Base-by-base conservation (phyloP, 2,113 vertebrate genomes). In the Circaetus gallicus region DNA sequence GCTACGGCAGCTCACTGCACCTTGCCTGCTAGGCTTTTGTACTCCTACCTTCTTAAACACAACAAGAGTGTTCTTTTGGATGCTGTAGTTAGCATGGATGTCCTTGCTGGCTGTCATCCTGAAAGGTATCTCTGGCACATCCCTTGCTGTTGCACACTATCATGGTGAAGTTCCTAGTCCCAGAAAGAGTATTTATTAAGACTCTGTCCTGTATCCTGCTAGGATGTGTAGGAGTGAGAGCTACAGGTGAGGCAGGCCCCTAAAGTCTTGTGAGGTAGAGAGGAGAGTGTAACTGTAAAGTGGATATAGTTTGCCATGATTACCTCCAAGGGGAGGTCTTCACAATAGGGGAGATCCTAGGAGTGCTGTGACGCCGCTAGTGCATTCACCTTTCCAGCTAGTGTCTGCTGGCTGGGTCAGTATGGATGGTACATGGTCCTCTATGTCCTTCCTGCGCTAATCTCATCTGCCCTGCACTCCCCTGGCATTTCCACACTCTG, bases 71-170 rank as follows among this genome's bases (percentile, higher is more conserved):
- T 99, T 98, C 26, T 97, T 92, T 29, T 96, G 95, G 69, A 98
- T 97, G 7, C 98, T 82, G 3, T 98, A 99, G 85, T 93, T 96
- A 21, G 69, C 91, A 29, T 97, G 86, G 66, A 98, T 31, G 0
- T 98, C 96, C 50, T 97, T 31, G 2, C 97, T 98, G 80, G 90
- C 82, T 38, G 98, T 98, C 76, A 98, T 95, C 73, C 97, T 98
- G 38, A 99, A 99, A 7, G 95, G 97, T 43, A 99, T 70, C 59
- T 99, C 99, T 24, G 99, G 99, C 53, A 99, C 98, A 6, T 99
- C 98, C 72, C 97, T 97, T 10, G 99, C 98, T 52, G 50, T 52
- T 28, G 50, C 50, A 52, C 15, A 28, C 90, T 95, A 34, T 97
- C 98, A 5, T 92, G 96, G 34, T 98, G 93, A 88, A 98, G 96